Conservation (phyloP, 2,888 invertebrate species). For the Lasioglossum calceatum region DNA sequence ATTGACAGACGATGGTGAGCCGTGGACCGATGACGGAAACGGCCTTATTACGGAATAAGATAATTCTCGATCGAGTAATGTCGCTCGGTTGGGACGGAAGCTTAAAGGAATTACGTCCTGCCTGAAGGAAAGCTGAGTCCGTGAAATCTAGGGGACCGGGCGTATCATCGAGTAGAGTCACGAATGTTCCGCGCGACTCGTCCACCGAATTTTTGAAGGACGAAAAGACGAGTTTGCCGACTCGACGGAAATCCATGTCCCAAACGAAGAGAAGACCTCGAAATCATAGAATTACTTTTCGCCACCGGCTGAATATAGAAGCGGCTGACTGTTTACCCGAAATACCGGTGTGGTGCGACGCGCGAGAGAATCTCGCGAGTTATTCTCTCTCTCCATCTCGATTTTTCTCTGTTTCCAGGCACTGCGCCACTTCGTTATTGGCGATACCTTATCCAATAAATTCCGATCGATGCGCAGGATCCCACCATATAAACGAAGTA, state of each 20-base stretch:
- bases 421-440: constrained; percentile 30
- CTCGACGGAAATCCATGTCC: constrained; percentile 63
- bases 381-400: background rate
- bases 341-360: constrained; percentile 33
- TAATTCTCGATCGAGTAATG: constrained; percentile 41
- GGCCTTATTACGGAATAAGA: constrained; percentile 21
- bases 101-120: constrained; percentile 64
- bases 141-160: constrained; percentile 59
- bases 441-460: constrained; percentile 39
- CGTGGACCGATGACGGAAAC: background rate
- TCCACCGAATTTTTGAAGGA: constrained; percentile 70
- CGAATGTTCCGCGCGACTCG: constrained; percentile 65
- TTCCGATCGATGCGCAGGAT: constrained; percentile 33
- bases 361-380: constrained; percentile 7
- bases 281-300: constrained; percentile 61
- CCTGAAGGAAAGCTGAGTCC: constrained; percentile 70
- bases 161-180: constrained; percentile 74
- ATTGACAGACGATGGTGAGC: background rate
- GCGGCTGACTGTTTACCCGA: constrained; percentile 51
- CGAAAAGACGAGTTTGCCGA: constrained; percentile 71
- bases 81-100: constrained; percentile 17
- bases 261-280: constrained; percentile 47
- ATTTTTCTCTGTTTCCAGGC: background rate
- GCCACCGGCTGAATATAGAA: constrained; percentile 46
- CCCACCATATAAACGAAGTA: constrained; percentile 36